Base-by-base conservation (phyloP, 92 coral and sea anemone species). In the Palythoa heliodiscus region DNA sequence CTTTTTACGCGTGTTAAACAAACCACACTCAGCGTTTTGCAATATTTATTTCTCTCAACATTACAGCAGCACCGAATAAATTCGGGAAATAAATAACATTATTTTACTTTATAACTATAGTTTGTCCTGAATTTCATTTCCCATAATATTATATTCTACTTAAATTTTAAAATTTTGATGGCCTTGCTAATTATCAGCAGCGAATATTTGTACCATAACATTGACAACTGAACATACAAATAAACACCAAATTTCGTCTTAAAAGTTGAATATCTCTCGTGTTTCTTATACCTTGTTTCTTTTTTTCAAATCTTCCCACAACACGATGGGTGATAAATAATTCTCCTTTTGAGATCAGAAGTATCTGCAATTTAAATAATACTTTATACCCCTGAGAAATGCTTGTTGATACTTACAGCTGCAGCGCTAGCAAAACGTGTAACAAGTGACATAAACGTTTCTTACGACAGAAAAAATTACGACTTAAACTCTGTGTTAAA, bases 71-170 rank as follows among this genome's bases (percentile, higher is more conserved):
- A 43, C 76, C 29, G 76, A 43, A 72, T 72, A 72, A 74, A 20
- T 20, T 50, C 60, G 78, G 60, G 78, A 54, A 76, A 53, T 76
- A 76, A 76, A 54, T 76, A 76, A 76, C 76, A 72, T 9, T 76
- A 20, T 53, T 76, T 58, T 58, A 76, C 2, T 50, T 7, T 24
- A 54, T 76, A 76, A 54, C 81, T 48, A 48, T 58, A 76, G 35
- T 55, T 52, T 54, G 37, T 54, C 40, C 24, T 76, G 39, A 76
- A 29, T 29, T 24, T 53, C 15, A 76, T 52, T 75, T 52, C 81
- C 81, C 81, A 53, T 58, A 53, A 76, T 76, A 76, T 55, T 54
- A 19, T 52, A 76, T 10, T 54, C 61, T 53, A 76, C 67, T 53
- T 15, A 52, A 50, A 2, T 29, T 76, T 55, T 54, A 13, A 22